Base-by-base conservation (phyloP, 1,140 invertebrate species). In the Coenobita brevimanus region DNA sequence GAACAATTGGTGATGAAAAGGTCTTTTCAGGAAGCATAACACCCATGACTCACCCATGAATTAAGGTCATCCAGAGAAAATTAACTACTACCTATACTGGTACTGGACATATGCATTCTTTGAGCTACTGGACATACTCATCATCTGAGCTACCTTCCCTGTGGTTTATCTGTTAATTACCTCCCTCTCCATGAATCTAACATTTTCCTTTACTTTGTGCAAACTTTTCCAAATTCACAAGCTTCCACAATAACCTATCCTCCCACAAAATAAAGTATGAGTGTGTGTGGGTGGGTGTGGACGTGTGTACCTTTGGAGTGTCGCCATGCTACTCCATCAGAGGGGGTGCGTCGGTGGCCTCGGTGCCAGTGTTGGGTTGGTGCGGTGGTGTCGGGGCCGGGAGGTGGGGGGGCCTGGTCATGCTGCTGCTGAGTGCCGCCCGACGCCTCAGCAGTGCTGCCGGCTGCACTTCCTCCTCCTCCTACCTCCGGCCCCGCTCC, bases 251-350 rank as follows among this genome's bases (percentile, higher is more conserved):
- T 17, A 69, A 41, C n/a, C 64, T 62, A 15, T 21, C 67, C 17
- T 50, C 21, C 60, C 17, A 41, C 33, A 64, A 24, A 41, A 38
- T 36, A 24, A 15, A 41, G 27, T 43, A 36, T 43, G 0, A 21
- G 57, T 8, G 50, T 62, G 43, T 43, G 54, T 57, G 50, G 57
- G 50, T 60, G 50, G 36, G 33, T 76, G 64, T 71, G 67, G 75
- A 64, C 62, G 43, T 80, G 86, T 88, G 80, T 86, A 90, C 90
- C 90, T 90, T 90, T 90, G 75, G 88, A 89, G 84, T 87, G 84
- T 79, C 90, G 87, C 88, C 88, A 90, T 60, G 90, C 88, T 60
- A 90, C 88, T 67, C 90, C 90, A 79, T 90, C 90, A 64, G 90
- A 90, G n/a, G 90, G 90, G 30, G 85, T 85, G 43, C 90, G 88